Percentiles rank a stretch among this genome's conserved stretches.
These are phyloP conservation scores for Tenodera sinensis DNA, from an alignment of 2,888 invertebrate genomes.

Conservation along the genomic window DNA sequence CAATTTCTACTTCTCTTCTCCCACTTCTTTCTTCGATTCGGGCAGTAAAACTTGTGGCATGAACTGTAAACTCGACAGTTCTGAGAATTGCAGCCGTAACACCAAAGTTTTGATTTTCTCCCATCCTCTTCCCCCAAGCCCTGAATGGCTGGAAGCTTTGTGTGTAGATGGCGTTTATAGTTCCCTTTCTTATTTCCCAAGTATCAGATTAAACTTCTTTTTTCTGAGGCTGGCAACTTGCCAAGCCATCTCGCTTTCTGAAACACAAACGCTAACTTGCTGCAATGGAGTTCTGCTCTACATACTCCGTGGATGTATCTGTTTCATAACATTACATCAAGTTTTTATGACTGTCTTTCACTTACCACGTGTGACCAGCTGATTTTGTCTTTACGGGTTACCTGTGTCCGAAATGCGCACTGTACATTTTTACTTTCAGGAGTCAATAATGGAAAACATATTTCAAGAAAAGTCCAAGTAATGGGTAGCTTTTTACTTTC, in stretches of 20 bases:
- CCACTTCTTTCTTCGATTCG: too few relatives aligned
- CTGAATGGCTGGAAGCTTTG: neutral
- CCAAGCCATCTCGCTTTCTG: neutral
- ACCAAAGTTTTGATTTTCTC: neutral
- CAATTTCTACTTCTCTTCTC: too few relatives aligned
- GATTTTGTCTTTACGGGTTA: too few relatives aligned
- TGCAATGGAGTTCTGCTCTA: neutral
- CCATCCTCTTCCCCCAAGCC: neutral
- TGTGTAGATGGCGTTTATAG: neutral
- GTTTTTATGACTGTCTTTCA: too few relatives aligned
- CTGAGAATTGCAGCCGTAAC: neutral
- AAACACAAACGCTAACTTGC: neutral
- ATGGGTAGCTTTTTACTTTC: too few relatives aligned
- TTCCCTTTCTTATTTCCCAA: neutral
- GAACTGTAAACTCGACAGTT: neutral
- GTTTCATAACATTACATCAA: too few relatives aligned
- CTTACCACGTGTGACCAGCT: too few relatives aligned
- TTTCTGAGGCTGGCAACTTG: neutral
- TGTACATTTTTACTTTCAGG: too few relatives aligned
- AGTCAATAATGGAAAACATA: too few relatives aligned
- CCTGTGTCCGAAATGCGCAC: too few relatives aligned
- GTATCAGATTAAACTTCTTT: neutral
- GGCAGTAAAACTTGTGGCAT: neutral
- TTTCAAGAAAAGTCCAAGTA: too few relatives aligned
- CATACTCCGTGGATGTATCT: neutral